Percentiles rank a stretch among this genome's conserved stretches.
These are phyloP conservation scores for Centropus unirufus DNA, from an alignment of 2,113 vertebrate genomes.

Conservation along the genomic window DNA sequence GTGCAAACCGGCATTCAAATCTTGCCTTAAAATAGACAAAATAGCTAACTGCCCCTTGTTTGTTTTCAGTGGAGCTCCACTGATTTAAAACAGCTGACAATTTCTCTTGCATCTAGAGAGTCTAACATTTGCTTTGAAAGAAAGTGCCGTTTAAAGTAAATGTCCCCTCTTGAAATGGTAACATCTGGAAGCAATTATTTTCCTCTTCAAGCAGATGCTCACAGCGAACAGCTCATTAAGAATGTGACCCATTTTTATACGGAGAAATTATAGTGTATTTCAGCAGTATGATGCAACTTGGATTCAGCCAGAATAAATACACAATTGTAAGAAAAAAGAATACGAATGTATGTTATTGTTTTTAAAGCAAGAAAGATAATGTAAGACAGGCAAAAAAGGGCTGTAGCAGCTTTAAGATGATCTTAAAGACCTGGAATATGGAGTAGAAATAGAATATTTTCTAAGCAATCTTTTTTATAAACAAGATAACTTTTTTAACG, in stretches of 20 bases:
- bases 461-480: neutral
- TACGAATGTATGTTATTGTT: slow-evolving; percentile 55
- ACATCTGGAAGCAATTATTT: slow-evolving; percentile 81
- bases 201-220: slow-evolving; percentile 71
- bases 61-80: slow-evolving; percentile 41
- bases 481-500: neutral
- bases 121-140: slow-evolving; percentile 65
- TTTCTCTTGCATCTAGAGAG: slow-evolving; percentile 17
- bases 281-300: slow-evolving; percentile 65
- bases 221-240: slow-evolving; percentile 60
- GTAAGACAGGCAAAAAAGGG: slow-evolving; percentile 21
- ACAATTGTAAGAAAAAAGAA: slow-evolving; percentile 70
- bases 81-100: slow-evolving; percentile 63
- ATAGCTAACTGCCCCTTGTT: neutral
- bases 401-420: neutral
- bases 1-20: neutral
- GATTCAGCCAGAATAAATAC: slow-evolving; percentile 70
- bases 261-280: slow-evolving; percentile 71
- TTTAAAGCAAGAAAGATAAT: slow-evolving; percentile 56
- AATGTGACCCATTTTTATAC: slow-evolving; percentile 75
- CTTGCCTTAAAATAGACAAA: slow-evolving; percentile 34
- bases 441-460: neutral
- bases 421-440: neutral
- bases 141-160: slow-evolving; percentile 67
- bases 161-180: slow-evolving; percentile 42